phyloP scores from a whole-genome alignment of 2,888 invertebrate genomes.

The Dryadula phaetusa region DNA sequence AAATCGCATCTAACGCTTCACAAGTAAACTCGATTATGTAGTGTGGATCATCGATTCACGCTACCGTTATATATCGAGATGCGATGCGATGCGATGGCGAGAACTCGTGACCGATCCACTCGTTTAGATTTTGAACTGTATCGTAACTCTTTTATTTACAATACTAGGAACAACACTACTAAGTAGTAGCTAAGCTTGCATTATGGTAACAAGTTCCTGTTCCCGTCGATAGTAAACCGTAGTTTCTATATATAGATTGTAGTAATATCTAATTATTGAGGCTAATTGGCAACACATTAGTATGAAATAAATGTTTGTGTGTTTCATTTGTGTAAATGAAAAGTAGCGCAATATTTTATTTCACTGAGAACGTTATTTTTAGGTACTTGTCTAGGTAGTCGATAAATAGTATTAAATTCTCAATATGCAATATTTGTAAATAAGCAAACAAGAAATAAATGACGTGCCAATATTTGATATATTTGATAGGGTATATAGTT shows the following conservation, averaged over 20 bases:
- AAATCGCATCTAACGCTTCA: conserved; percentile 73
- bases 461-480: too few relatives aligned
- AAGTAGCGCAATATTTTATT: too few relatives aligned
- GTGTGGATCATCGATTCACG: conserved; percentile 40
- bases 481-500: too few relatives aligned
- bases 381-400: too few relatives aligned
- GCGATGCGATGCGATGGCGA: conserved; percentile 31
- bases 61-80: conserved; percentile 46
- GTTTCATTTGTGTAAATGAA: too few relatives aligned
- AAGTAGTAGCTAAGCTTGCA: conserved; percentile 21
- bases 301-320: too few relatives aligned
- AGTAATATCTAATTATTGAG: conserved; percentile 8
- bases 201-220: conserved; percentile 12
- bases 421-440: too few relatives aligned
- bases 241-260: neutral
- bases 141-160: conserved; percentile 40
- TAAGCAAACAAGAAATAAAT: too few relatives aligned
- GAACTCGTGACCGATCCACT: conserved; percentile 66
- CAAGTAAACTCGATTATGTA: conserved; percentile 63
- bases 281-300: neutral
- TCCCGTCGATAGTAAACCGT: conserved; percentile 6
- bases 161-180: conserved; percentile 15
- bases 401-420: too few relatives aligned
- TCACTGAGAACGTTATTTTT: too few relatives aligned
- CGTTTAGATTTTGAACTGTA: conserved; percentile 52